Conservation (phyloP, 1,140 invertebrate genomes). For the Caenorhabditis briggsae region DNA sequence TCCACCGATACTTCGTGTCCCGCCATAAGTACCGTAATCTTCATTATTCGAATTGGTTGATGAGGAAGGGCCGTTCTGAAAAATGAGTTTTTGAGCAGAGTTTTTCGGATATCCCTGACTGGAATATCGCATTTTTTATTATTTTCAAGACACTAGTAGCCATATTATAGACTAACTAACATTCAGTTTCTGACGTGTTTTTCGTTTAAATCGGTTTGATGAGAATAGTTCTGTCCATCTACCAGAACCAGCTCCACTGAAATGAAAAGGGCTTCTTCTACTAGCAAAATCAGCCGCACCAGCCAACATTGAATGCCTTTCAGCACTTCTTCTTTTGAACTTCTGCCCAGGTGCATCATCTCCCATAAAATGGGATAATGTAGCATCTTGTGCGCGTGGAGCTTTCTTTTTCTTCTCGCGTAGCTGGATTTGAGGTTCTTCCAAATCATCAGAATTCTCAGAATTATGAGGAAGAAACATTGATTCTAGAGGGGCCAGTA, state of each 20-base stretch:
- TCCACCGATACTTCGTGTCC: slow-evolving; percentile 26
- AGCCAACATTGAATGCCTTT: slow-evolving; percentile 57
- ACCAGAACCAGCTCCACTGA: slow-evolving; percentile 30
- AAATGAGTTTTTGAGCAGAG: background rate
- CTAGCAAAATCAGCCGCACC: slow-evolving; percentile 46
- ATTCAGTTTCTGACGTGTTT: slow-evolving; percentile 6
- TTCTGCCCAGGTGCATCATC: background rate
- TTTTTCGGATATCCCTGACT: background rate
- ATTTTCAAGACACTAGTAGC: background rate
- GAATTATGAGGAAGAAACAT: background rate
- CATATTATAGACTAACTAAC: background rate
- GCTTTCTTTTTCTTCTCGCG: slow-evolving; percentile 30
- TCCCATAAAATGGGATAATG: slow-evolving; percentile 16
- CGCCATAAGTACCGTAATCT: slow-evolving; percentile 28
- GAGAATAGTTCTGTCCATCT: slow-evolving; percentile 59
- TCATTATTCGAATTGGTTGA: background rate
- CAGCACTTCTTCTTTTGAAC: slow-evolving; percentile 49
- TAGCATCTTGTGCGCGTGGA: slow-evolving; percentile 23
- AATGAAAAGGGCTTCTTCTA: slow-evolving; percentile 53
- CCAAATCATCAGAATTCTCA: slow-evolving; percentile 7
- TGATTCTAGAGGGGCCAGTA: background rate
- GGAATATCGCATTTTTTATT: background rate
- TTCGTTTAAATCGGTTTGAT: slow-evolving; percentile 54
- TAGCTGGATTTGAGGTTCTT: background rate
- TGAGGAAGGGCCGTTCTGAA: slow-evolving; percentile 38